Evolutionary conservation across 92 coral and sea anemone genomes (phyloP).

Genomic region (Phenganax stokvisi): DNA sequence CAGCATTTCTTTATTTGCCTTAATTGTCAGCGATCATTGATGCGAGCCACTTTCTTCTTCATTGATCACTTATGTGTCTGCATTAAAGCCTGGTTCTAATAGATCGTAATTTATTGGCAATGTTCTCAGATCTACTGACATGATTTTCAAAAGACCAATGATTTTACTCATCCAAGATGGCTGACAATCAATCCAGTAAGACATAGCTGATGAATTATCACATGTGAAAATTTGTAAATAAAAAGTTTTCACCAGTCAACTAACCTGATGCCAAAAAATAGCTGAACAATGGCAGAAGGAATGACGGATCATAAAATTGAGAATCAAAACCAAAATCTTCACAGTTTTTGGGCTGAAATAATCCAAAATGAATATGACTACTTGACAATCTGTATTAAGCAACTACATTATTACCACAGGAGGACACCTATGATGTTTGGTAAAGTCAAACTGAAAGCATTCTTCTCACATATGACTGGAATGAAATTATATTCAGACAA

Average conservation of each 20-base stretch:
- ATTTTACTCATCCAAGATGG: background rate
- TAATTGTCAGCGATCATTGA: background rate
- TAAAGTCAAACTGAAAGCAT: too few species aligned
- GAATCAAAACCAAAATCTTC: constrained; percentile 1
- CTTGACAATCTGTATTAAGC: too few species aligned
- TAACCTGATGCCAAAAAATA: constrained; percentile 70
- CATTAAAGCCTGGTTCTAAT: too few species aligned
- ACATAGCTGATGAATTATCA: background rate
- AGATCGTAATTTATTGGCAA: too few species aligned
- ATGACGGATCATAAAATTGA: constrained; percentile 74
- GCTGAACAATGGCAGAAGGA: constrained; percentile 81
- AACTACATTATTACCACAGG: too few species aligned
- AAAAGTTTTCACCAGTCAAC: constrained; percentile 19
- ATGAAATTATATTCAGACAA: too few species aligned
- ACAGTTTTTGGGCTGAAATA: constrained; percentile 11
- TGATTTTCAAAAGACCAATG: too few species aligned
- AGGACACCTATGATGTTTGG: too few species aligned
- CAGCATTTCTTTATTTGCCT: background rate
- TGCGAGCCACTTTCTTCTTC: background rate
- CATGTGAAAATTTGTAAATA: background rate
- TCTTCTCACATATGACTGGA: too few species aligned
- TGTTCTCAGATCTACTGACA: too few species aligned
- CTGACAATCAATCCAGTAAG: background rate
- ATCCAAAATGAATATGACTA: background rate
- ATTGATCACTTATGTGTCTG: too few species aligned